Evolutionary conservation across 2,797 vertebrate species (phyloP).

Genomic region (Manis pentadactyla): DNA sequence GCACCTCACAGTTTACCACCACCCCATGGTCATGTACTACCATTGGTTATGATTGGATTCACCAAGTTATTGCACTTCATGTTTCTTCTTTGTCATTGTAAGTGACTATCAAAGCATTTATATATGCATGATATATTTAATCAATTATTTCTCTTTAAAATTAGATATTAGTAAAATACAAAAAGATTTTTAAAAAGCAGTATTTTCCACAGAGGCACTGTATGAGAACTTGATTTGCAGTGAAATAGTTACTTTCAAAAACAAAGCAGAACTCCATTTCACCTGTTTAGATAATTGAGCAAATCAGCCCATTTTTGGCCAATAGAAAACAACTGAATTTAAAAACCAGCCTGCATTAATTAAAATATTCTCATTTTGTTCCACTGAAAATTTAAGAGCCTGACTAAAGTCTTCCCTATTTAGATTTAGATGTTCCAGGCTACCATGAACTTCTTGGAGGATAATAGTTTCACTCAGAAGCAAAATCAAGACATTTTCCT

Average conservation of each 20-base stretch:
- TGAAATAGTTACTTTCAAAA: neutral
- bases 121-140: neutral
- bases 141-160: neutral
- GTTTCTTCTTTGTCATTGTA: neutral
- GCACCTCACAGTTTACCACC: neutral
- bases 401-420: neutral
- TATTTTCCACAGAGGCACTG: neutral
- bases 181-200: neutral
- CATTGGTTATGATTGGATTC: neutral
- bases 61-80: neutral
- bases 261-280: neutral
- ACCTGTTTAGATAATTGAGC: constrained; percentile 3
- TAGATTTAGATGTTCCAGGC: neutral
- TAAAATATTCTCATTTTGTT: neutral
- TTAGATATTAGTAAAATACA: neutral
- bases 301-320: neutral
- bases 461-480: neutral
- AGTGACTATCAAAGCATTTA: neutral
- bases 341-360: neutral
- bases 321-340: neutral
- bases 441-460: neutral
- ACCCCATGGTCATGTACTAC: rapidly evolving
- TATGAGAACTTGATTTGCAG: neutral
- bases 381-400: neutral
- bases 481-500: neutral